These are phyloP conservation scores for Pipra filicauda DNA, from an alignment of 2,113 vertebrate species.

Conservation along the genomic window DNA sequence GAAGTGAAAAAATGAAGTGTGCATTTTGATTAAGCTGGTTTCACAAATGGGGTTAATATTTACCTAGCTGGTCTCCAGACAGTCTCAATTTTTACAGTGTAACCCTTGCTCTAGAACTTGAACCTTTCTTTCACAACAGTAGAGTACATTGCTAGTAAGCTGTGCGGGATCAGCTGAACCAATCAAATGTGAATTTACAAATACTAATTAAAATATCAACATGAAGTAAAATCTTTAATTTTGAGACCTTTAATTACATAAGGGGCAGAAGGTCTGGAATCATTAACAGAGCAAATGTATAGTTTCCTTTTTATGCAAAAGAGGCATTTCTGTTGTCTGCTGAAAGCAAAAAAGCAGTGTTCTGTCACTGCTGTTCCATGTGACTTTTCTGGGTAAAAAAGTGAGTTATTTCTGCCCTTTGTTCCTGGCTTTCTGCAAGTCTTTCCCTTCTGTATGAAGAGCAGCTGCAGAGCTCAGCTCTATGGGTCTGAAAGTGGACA, in stretches of 20 bases:
- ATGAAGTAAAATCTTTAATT: not conserved
- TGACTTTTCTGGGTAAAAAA: not conserved
- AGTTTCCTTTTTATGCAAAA: not conserved
- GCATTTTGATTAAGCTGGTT: not conserved
- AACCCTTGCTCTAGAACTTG: not conserved
- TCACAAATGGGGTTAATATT: not conserved
- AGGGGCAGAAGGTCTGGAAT: not conserved
- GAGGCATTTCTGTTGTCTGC: not conserved
- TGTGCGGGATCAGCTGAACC: not conserved
- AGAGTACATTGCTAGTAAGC: not conserved
- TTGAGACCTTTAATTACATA: not conserved
- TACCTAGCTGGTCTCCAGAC: not conserved
- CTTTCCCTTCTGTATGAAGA: not conserved
- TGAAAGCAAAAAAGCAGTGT: not conserved
- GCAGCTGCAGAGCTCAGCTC: not conserved
- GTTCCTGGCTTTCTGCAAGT: not conserved
- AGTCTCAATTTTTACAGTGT: not conserved
- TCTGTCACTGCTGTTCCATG: not conserved
- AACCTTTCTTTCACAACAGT: not conserved
- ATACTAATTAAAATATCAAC: not conserved
- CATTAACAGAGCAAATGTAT: not conserved
- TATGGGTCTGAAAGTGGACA: fast-evolving
- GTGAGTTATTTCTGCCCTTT: not conserved
- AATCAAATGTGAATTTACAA: not conserved
- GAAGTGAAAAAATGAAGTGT: not conserved